These are phyloP conservation scores for Osmerus eperlanus DNA, from an alignment of 2,113 vertebrate genomes.

Conservation along the genomic window DNA sequence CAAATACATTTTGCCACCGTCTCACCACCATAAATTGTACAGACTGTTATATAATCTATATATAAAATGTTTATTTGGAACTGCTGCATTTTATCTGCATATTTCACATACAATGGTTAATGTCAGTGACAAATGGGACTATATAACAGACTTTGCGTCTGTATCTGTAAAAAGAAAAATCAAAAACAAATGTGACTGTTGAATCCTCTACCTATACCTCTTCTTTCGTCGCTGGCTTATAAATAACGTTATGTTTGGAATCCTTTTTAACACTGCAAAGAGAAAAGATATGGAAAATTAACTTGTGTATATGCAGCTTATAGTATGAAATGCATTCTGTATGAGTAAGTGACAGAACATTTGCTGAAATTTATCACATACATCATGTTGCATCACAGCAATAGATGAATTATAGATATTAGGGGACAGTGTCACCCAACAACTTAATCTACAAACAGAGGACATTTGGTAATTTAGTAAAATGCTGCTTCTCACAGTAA, in stretches of 20 bases:
- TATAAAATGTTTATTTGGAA: neutral
- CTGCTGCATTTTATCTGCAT: neutral
- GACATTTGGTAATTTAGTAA: neutral
- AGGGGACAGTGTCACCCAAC: neutral
- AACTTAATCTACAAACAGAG: neutral
- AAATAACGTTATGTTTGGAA: conserved; percentile 45
- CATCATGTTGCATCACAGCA: too few species aligned
- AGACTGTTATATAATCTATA: too few species aligned
- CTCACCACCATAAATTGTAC: too few species aligned
- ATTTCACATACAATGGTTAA: neutral
- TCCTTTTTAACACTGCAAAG: conserved; percentile 25
- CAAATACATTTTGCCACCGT: too few species aligned
- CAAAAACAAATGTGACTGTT: too few species aligned
- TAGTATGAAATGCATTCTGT: neutral
- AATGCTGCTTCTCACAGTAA: neutral
- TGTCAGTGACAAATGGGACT: too few species aligned
- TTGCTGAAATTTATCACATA: neutral
- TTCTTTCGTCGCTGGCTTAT: conserved; percentile 47
- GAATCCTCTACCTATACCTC: conserved; percentile 23
- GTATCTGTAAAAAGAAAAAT: too few species aligned
- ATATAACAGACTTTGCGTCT: too few species aligned
- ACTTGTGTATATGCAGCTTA: neutral
- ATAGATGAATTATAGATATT: too few species aligned
- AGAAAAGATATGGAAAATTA: neutral
- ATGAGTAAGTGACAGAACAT: neutral